These are phyloP conservation scores for Candidula unifasciata DNA, from an alignment of 2,888 invertebrate species.

Conservation along the genomic window DNA sequence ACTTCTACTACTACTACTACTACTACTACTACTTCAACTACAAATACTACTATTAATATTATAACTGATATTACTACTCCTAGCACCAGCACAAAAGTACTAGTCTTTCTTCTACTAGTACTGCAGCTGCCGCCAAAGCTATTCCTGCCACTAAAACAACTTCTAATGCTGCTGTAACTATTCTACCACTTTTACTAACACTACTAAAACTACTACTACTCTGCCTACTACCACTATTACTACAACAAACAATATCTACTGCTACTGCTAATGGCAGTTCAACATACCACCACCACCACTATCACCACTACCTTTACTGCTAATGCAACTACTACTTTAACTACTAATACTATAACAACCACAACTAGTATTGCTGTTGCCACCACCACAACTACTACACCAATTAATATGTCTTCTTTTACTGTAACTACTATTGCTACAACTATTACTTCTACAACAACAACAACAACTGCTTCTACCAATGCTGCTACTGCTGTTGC, in stretches of 20 bases:
- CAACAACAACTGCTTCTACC: neutral
- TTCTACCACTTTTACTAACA: too few species aligned
- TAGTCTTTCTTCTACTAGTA: neutral
- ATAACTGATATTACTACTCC: neutral
- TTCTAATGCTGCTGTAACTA: neutral
- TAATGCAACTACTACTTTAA: too few species aligned
- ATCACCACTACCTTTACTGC: too few species aligned
- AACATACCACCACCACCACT: neutral
- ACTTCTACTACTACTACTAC: slow-evolving; percentile 9
- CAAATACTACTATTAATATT: neutral
- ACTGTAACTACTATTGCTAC: neutral
- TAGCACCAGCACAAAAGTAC: neutral
- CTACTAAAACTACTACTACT: too few species aligned
- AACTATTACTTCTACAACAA: neutral
- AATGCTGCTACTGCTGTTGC: neutral
- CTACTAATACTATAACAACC: slow-evolving; percentile 17
- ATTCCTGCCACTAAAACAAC: slow-evolving; percentile 13
- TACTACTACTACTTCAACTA: neutral
- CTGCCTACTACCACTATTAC: too few species aligned
- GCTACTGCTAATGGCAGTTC: too few species aligned
- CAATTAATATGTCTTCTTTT: neutral
- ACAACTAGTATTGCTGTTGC: neutral
- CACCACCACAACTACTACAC: too few species aligned
- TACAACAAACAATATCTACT: too few species aligned
- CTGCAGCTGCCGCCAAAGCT: neutral